A percentile compares a stretch with the other conserved stretches of the same genome.
These are phyloP conservation scores for Equus quagga DNA, from an alignment of 2,113 vertebrate genomes.

Conservation along the genomic window DNA sequence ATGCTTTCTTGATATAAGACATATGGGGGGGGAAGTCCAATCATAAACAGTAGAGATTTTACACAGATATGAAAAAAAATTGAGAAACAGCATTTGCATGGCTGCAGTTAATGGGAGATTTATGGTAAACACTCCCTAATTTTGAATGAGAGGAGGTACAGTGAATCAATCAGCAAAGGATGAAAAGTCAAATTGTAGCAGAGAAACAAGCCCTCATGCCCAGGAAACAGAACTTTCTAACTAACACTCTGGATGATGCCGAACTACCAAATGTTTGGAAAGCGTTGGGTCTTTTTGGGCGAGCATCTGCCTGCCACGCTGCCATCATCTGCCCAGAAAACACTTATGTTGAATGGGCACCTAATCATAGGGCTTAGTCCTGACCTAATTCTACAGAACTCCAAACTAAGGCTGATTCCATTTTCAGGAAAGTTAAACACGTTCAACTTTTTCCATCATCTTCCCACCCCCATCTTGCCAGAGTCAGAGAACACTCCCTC, in stretches of 20 bases:
- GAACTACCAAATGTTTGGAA: constrained; percentile 11
- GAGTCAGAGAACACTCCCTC: not conserved
- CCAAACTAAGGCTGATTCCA: not conserved
- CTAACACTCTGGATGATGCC: not conserved
- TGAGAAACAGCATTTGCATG: not conserved
- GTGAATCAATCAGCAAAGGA: not conserved
- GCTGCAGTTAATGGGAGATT: not conserved
- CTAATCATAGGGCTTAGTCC: not conserved
- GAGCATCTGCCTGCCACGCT: not conserved
- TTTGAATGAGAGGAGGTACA: not conserved
- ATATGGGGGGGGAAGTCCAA: not conserved
- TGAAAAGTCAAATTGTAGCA: not conserved
- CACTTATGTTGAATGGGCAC: not conserved
- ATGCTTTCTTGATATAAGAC: not conserved
- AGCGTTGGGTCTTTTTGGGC: constrained; percentile 33
- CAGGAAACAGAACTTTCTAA: not conserved
- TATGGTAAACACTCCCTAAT: not conserved
- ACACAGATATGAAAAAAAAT: not conserved
- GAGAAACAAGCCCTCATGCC: not conserved
- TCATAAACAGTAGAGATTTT: not conserved
- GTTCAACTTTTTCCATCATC: not conserved
- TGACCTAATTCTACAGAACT: not conserved
- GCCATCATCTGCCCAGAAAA: not conserved
- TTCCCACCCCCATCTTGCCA: not conserved
- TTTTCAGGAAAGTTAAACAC: not conserved